phyloP scores from a whole-genome alignment of 2,113 vertebrate species.

The Psammodynastes pulverulentus region DNA sequence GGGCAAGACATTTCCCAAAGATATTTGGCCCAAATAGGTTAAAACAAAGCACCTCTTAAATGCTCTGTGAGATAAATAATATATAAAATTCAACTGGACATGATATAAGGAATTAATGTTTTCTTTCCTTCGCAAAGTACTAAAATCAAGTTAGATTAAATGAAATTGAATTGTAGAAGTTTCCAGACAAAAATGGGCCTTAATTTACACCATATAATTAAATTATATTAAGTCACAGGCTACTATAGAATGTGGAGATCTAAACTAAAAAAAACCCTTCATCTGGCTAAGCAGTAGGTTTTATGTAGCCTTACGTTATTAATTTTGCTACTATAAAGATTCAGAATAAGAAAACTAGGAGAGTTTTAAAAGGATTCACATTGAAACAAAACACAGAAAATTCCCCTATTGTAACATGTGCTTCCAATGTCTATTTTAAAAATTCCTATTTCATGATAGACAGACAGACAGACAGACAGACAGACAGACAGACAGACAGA shows the following conservation, averaged over 20 bases:
- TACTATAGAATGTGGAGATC: background rate
- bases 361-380: background rate
- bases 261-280: background rate
- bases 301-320: background rate
- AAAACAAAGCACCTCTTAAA: background rate
- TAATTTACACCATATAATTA: background rate
- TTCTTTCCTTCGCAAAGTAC: background rate
- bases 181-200: background rate
- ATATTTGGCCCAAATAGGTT: background rate
- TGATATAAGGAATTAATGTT: background rate
- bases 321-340: background rate
- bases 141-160: background rate
- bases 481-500: background rate
- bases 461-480: background rate
- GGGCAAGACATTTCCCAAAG: background rate
- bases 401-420: background rate
- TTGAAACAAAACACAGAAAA: background rate
- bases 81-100: background rate
- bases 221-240: background rate
- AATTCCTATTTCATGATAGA: background rate
- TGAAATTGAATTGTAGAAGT: background rate
- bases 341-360: background rate
- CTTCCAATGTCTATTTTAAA: background rate
- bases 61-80: background rate
- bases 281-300: background rate